Conservation (phyloP, 2,797 vertebrate species). For the Spinus olivaceus region DNA sequence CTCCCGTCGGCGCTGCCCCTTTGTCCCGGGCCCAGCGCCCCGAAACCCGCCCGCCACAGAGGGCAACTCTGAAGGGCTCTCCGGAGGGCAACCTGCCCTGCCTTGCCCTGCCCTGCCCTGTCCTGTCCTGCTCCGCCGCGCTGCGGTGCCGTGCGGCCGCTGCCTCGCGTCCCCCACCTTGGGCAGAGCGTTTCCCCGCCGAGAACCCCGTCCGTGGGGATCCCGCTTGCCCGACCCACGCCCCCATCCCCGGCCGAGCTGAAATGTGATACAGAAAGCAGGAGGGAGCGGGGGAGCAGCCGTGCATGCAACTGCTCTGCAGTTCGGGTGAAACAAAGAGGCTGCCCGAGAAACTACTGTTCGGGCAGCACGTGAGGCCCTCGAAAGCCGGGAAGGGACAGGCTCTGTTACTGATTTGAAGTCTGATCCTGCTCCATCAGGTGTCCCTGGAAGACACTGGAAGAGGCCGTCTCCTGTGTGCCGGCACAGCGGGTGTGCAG, state of each 20-base stretch:
- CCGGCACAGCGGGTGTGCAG: fast-evolving
- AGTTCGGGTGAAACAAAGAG: neutral
- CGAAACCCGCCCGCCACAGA: neutral
- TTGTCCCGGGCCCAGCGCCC: neutral
- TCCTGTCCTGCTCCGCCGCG: no score
- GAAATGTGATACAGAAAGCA: neutral
- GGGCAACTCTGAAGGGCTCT: neutral
- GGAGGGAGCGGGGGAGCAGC: neutral
- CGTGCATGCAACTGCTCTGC: neutral
- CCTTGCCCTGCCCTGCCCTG: neutral
- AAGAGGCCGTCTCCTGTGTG: no score
- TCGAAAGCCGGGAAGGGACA: neutral
- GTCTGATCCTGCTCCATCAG: neutral
- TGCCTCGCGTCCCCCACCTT: neutral
- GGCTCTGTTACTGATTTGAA: fast-evolving
- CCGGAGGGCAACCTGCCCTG: neutral
- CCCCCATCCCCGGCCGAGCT: neutral
- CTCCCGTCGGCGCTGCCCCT: neutral
- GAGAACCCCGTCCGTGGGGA: neutral
- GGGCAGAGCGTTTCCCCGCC: neutral
- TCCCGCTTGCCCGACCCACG: no score
- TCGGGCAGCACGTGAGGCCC: neutral
- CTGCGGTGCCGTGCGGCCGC: neutral
- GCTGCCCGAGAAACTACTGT: neutral
- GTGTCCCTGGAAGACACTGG: neutral